Evolutionary conservation across 2,797 vertebrate genomes (phyloP).

Genomic region (Setipinna tenuifilis): DNA sequence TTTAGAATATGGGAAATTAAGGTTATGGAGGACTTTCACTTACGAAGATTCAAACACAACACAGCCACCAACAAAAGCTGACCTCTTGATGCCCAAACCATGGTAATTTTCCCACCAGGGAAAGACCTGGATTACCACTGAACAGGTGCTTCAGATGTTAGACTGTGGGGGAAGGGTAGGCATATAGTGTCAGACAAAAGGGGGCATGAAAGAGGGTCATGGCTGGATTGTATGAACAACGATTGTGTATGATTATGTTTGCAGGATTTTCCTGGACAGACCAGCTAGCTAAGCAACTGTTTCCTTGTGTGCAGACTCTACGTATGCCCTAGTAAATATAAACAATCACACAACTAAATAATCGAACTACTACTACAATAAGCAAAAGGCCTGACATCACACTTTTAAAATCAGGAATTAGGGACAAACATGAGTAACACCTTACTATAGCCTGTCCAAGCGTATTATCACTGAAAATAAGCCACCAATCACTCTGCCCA

Average conservation of each 20-base stretch:
- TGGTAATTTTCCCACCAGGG: slow-evolving; percentile 20
- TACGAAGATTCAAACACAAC: not conserved
- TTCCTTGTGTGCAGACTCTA: too few relatives aligned
- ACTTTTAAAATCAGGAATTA: too few relatives aligned
- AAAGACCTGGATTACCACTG: slow-evolving; percentile 35
- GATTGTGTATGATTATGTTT: not conserved
- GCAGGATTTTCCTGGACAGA: not conserved
- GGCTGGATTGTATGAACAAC: not conserved
- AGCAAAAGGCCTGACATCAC: too few relatives aligned
- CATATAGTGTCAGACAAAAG: not conserved
- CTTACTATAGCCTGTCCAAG: not conserved
- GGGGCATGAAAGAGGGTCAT: not conserved
- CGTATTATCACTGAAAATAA: not conserved
- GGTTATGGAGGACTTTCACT: not conserved
- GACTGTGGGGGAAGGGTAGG: not conserved
- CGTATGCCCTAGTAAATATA: too few relatives aligned
- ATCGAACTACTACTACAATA: too few relatives aligned
- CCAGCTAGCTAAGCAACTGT: too few relatives aligned
- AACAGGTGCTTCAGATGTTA: slow-evolving; percentile 40
- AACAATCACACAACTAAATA: too few relatives aligned
- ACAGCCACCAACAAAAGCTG: not conserved
- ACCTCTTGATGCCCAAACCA: not conserved
- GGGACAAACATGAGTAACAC: too few relatives aligned
- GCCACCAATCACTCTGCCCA: not conserved
- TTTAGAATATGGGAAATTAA: not conserved